Conservation (phyloP, 2,888 invertebrate genomes). For the Rotaria magnacalcarata region DNA sequence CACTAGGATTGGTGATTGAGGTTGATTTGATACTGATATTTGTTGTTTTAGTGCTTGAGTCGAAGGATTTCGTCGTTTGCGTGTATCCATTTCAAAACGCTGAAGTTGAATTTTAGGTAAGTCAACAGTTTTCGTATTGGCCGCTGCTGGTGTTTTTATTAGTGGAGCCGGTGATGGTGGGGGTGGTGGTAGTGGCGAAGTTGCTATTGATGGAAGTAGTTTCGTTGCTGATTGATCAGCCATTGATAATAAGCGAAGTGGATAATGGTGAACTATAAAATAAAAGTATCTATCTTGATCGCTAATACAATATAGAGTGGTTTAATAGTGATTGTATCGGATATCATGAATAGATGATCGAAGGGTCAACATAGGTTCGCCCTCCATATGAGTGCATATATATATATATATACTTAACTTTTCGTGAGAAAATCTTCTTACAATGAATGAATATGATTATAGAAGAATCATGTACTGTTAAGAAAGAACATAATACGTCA, state of each 20-base stretch:
- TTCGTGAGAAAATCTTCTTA: too few relatives aligned
- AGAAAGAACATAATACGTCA: too few relatives aligned
- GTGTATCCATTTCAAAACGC: not conserved
- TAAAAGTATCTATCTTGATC: not conserved
- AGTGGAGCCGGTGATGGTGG: not conserved
- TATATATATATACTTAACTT: too few relatives aligned
- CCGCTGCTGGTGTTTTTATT: not conserved
- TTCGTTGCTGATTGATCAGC: not conserved
- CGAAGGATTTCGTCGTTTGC: not conserved
- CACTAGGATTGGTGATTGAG: not conserved
- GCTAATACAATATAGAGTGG: too few relatives aligned
- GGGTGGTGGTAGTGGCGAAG: too few relatives aligned
- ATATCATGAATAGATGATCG: too few relatives aligned
- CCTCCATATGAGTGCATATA: too few relatives aligned
- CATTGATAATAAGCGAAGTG: not conserved
- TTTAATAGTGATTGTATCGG: too few relatives aligned
- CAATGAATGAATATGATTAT: too few relatives aligned
- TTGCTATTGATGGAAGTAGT: not conserved
- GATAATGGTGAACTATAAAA: conserved; percentile 12
- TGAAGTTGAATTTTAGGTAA: not conserved
- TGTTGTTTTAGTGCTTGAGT: not conserved
- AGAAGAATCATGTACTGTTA: too few relatives aligned
- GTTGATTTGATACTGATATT: not conserved
- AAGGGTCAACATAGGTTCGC: too few relatives aligned
- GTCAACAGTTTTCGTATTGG: not conserved